Percentiles rank a stretch among this genome's conserved stretches.
These are phyloP conservation scores for Neotragus moschatus DNA, from an alignment of 2,113 vertebrate species.

Conservation along the genomic window DNA sequence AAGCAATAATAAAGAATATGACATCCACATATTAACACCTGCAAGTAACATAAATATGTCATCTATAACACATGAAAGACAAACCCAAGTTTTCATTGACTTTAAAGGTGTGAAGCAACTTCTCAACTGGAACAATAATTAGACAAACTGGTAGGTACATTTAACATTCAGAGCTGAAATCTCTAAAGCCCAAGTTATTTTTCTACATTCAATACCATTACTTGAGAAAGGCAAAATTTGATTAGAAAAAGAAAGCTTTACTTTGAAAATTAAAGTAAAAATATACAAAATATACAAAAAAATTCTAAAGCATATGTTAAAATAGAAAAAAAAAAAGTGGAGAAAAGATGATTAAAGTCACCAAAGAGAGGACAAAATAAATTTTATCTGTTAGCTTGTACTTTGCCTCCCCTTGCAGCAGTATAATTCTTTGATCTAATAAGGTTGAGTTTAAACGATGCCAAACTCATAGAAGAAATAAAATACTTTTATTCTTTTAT, in stretches of 20 bases:
- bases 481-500: constrained; percentile 7
- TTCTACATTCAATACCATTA: background rate
- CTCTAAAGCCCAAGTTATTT: background rate
- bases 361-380: background rate
- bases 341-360: background rate
- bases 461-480: background rate
- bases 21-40: background rate
- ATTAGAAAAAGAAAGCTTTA: background rate
- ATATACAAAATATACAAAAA: no score
- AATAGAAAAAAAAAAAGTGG: background rate
- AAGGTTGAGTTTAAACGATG: background rate
- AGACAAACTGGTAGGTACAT: background rate
- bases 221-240: background rate
- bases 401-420: background rate
- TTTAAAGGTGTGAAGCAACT: background rate
- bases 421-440: background rate
- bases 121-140: background rate
- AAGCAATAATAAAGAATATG: background rate
- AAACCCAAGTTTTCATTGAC: background rate
- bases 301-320: constrained; percentile 5
- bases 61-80: background rate
- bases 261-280: constrained; percentile 29
- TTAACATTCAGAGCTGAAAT: background rate
- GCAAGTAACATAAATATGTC: background rate
- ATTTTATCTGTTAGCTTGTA: background rate